Evolutionary conservation across 1,140 invertebrate species (phyloP), one percentile per base, ranked within the genome.

Genomic region (Drosophila eugracilis): DNA sequence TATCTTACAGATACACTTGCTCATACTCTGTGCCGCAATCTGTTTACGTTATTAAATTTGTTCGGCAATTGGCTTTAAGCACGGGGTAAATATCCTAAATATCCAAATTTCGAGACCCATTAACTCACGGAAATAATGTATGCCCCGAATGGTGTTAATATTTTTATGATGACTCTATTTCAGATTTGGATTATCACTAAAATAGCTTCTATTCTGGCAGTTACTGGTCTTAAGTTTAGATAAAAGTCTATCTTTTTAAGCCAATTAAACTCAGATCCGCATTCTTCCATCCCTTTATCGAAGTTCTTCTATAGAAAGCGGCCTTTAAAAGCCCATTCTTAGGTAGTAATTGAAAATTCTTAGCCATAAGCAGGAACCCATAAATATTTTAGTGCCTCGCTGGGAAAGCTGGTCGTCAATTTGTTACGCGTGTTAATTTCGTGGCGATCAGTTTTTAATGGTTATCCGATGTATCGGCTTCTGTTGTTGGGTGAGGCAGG

Each of bases 11-110:
- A 67, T 67, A 34, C n/a, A n/a, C 49, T 42, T 41, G 17, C 37
- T 44, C 69, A 62, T 54, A 49, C 36, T 54, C 37, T 15, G 34
- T 39, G 28, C 70, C 32, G 45, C 52, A 55, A 47, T 52, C 41
- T 80, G 77, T 80, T 80, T 75, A 80, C 58, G 59, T 80, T 80
- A 75, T 80, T 80, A 63, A 80, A 75, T 71, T 75, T 59, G 47
- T 75, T 54, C 59, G 15, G 72, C 66, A 54, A 58, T 80, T 75
- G 65, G 36, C 44, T 30, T 62, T 34, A 79, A 79, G 57, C 62
- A 57, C 41, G 60, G 55, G 37, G 53, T 75, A 79, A 79, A 79
- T 79, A 79, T 71, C 76, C 60, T 79, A 75, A 75, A 66, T 67
- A 67, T 47, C 37, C 19, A 6, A 53, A 55, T 28, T 39, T 53